Evolutionary conservation across 2,888 invertebrate genomes (phyloP).

Genomic region (Arctia plantaginis): DNA sequence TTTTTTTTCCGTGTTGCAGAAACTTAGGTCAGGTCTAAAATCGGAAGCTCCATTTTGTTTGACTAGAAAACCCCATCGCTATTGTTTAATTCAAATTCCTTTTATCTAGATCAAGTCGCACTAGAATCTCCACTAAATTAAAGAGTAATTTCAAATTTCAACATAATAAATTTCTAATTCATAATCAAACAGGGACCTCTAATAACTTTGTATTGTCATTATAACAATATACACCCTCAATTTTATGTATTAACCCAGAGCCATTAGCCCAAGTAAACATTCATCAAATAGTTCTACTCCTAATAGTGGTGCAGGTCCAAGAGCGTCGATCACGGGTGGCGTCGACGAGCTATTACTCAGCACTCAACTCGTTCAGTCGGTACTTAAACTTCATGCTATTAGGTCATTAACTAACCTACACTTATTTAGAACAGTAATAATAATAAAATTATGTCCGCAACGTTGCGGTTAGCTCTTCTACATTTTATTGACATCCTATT

Average conservation of each 20-base stretch:
- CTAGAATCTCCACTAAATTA: neutral
- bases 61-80: too few relatives aligned
- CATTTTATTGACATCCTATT: constrained; percentile 20
- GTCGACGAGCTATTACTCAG: constrained; percentile 68
- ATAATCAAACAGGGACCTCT: neutral
- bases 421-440: constrained; percentile 33
- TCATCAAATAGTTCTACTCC: constrained; percentile 40
- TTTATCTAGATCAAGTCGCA: too few relatives aligned
- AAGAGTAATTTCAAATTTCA: neutral
- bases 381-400: constrained; percentile 79
- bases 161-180: neutral
- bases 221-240: neutral
- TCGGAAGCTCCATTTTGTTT: too few relatives aligned
- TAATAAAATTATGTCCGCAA: constrained; percentile 42
- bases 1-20: too few relatives aligned
- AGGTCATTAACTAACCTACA: constrained; percentile 67
- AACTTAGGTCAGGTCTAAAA: too few relatives aligned
- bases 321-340: constrained; percentile 58
- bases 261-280: constrained; percentile 6
- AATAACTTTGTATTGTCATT: too few relatives aligned
- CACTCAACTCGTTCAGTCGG: constrained; percentile 67
- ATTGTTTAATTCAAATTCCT: too few relatives aligned
- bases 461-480: constrained; percentile 17
- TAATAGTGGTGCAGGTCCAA: constrained; percentile 52
- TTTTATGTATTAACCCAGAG: neutral